Evolutionary conservation across 2,797 vertebrate genomes (phyloP), one percentile per base, ranked within the genome.

Genomic region (Helicolenus hilgendorfi): DNA sequence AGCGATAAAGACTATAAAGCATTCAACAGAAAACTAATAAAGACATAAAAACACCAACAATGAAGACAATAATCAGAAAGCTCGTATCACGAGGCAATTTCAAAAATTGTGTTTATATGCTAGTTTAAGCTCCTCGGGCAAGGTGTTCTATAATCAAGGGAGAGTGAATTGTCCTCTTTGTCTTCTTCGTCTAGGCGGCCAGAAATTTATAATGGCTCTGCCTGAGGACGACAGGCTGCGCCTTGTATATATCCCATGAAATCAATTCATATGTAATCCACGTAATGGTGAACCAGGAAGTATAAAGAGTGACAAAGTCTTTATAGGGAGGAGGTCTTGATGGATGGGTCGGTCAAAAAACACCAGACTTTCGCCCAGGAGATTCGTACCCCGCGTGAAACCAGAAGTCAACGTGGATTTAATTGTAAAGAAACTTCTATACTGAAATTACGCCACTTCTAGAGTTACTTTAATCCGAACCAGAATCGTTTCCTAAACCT

Each of bases 11-110:
- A 73, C 11, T 4, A 20, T 18, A 56, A 77, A 29, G 53, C 27
- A 20, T 75, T 75, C 11, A 78, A 69, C n/a, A 31, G 65, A 60
- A 83, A 71, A 41, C 3, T 24, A 60, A 72, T n/a, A 4, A 71
- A 15, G 8, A 67, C 15, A 79, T 63, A 68, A 74, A 81, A 76
- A 55, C 27, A 29, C 8, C 11, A 55, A 31, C 64, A 31, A 41
- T 78, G 45, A 65, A 60, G 62, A 72, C 24, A 49, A 38, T 29
- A n/a, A 67, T 56, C 58, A 65, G 27, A 64, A 26, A 5, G 35
- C 10, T 15, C 36, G 62, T 36, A 35, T 73, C 70, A 58, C 1
- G 13, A 87, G 29, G 26, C 63, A 15, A 35, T 71, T 79, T 83
- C 5, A 24, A 75, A 67, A 45, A 68, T 65, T 29, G 9, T 72